These are phyloP conservation scores for Probosciger aterrimus DNA, from an alignment of 2,113 vertebrate genomes.

Conservation along the genomic window DNA sequence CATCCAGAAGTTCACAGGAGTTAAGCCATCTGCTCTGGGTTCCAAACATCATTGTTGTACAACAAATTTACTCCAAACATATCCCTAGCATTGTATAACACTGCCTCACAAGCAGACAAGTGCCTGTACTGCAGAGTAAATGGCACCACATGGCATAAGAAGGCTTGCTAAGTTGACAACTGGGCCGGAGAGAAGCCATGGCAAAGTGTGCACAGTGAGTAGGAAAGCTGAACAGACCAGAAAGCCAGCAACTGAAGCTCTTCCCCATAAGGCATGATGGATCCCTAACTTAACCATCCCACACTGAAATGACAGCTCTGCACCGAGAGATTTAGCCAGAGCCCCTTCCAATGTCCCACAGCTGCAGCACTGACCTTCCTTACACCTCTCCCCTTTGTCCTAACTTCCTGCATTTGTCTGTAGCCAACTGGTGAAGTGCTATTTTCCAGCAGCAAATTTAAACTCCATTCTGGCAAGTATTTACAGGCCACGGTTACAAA, in stretches of 20 bases:
- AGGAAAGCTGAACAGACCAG: not conserved
- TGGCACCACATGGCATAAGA: not conserved
- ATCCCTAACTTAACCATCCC: not conserved
- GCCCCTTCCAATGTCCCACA: not conserved
- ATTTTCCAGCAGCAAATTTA: not conserved
- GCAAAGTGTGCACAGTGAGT: fast-evolving
- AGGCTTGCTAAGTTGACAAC: too few relatives aligned
- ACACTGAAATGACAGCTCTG: not conserved
- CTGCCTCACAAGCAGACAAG: not conserved
- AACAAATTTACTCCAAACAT: fast-evolving
- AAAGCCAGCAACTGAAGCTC: not conserved
- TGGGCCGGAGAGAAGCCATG: not conserved
- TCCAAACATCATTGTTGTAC: not conserved
- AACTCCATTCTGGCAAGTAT: not conserved
- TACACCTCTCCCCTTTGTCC: not conserved
- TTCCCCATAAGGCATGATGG: not conserved
- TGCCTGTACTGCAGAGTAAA: not conserved
- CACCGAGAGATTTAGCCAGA: not conserved
- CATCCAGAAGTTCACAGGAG: not conserved
- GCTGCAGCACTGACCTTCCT: constrained; percentile 12
- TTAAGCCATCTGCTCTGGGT: not conserved
- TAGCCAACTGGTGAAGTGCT: not conserved
- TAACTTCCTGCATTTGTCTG: not conserved
- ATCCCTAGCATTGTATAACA: fast-evolving
- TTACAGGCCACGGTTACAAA: not conserved